Conservation (phyloP, 1,140 invertebrate species). For the Rhopalosiphum padi region DNA sequence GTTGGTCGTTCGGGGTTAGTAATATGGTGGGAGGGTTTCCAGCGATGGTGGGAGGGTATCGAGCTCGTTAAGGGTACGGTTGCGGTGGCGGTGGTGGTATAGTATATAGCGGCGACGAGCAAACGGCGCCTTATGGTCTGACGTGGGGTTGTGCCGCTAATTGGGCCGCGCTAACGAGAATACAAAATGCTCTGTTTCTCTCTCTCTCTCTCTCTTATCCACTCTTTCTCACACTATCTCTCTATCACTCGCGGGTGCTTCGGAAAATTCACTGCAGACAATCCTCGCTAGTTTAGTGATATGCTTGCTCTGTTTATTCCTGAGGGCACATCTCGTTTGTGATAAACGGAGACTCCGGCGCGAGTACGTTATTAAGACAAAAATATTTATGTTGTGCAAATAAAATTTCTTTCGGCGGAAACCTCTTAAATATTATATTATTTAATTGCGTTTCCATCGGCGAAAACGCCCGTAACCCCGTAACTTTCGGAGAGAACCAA, state of each 20-base stretch:
- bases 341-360: neutral
- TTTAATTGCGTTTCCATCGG: neutral
- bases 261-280: slow-evolving; percentile 3
- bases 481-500: neutral
- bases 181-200: slow-evolving; percentile 32
- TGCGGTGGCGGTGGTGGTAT: neutral
- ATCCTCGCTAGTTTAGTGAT: neutral
- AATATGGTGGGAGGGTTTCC: neutral
- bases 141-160: slow-evolving; percentile 45
- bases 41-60: neutral
- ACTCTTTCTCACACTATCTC: neutral
- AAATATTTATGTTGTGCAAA: neutral
- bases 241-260: neutral
- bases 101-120: slow-evolving; percentile 19
- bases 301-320: neutral
- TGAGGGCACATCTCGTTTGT: neutral
- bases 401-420: neutral
- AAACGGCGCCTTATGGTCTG: slow-evolving; percentile 55
- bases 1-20: neutral
- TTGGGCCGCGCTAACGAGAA: slow-evolving; percentile 54
- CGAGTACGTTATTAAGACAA: neutral
- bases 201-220: neutral
- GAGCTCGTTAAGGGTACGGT: slow-evolving; percentile 53
- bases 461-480: neutral
- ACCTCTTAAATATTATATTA: neutral